These are phyloP conservation scores for Hymenochirus boettgeri DNA, from an alignment of 2,113 vertebrate species.

Conservation along the genomic window DNA sequence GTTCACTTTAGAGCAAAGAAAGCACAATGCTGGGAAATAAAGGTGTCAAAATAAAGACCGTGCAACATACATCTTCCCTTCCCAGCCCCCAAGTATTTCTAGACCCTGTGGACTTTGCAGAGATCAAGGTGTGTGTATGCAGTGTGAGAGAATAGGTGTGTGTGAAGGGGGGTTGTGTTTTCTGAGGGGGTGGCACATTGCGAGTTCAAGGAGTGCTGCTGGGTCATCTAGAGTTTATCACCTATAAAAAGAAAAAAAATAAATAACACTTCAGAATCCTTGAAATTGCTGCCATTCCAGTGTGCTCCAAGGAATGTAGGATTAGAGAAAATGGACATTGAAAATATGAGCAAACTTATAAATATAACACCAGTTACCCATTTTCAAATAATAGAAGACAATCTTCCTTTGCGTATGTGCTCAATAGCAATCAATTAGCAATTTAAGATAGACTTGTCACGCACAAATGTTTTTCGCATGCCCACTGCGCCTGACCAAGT, in stretches of 20 bases:
- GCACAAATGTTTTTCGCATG: too few relatives aligned
- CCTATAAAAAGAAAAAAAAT: slow-evolving; percentile 40
- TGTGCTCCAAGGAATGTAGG: slow-evolving; percentile 29
- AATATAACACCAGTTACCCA: too few relatives aligned
- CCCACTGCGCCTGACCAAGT: too few relatives aligned
- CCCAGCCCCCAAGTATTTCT: slow-evolving; percentile 3
- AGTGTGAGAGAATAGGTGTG: background rate
- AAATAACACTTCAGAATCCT: slow-evolving; percentile 43
- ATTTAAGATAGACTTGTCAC: too few relatives aligned
- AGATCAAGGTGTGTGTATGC: slow-evolving; percentile 32
- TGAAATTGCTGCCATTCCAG: slow-evolving; percentile 42
- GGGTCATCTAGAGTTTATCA: slow-evolving; percentile 41
- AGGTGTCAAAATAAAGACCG: background rate
- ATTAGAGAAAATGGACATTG: slow-evolving; percentile 5
- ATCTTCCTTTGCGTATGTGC: too few relatives aligned
- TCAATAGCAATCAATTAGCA: too few relatives aligned
- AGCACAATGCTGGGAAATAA: background rate
- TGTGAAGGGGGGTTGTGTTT: slow-evolving; percentile 14
- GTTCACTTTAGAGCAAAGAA: background rate
- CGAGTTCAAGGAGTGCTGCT: slow-evolving; percentile 38
- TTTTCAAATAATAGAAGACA: too few relatives aligned
- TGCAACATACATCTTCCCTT: background rate
- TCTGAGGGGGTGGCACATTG: slow-evolving; percentile 33
- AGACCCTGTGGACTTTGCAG: slow-evolving; percentile 1
- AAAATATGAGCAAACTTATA: too few relatives aligned